phyloP scores from a whole-genome alignment of 2,888 invertebrate species.

The Sepioteuthis lessoniana region DNA sequence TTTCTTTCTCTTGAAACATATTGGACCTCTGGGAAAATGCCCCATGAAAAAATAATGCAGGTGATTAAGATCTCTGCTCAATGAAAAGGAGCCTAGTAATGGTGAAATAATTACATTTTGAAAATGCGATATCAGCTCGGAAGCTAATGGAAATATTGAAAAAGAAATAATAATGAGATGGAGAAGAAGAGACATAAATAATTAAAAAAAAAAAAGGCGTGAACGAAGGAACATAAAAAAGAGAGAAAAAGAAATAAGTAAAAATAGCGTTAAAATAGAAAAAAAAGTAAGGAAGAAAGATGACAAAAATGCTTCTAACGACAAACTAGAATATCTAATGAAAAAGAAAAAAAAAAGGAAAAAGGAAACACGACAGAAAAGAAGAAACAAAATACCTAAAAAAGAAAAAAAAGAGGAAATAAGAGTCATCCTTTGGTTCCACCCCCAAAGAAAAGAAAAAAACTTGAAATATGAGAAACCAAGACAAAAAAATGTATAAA shows the following conservation, averaged over 20 bases:
- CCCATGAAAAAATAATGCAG: neutral
- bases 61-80: slow-evolving; percentile 18
- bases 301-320: neutral
- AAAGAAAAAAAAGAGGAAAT: neutral
- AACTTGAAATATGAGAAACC: neutral
- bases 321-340: neutral
- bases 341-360: neutral
- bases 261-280: neutral
- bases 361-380: neutral
- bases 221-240: neutral
- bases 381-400: neutral
- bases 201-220: neutral
- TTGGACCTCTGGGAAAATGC: neutral
- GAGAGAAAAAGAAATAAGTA: neutral
- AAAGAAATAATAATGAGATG: neutral
- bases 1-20: neutral
- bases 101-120: neutral
- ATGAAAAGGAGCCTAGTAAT: neutral
- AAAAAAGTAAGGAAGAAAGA: neutral
- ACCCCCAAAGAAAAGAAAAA: no score
- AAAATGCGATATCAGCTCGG: neutral
- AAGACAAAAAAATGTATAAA: neutral
- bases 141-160: slow-evolving; percentile 8
- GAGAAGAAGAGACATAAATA: neutral
- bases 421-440: neutral